Evolutionary conservation across 2,113 vertebrate genomes (phyloP), one percentile per base, ranked within the genome.

Genomic region (Cnemophilus loriae): DNA sequence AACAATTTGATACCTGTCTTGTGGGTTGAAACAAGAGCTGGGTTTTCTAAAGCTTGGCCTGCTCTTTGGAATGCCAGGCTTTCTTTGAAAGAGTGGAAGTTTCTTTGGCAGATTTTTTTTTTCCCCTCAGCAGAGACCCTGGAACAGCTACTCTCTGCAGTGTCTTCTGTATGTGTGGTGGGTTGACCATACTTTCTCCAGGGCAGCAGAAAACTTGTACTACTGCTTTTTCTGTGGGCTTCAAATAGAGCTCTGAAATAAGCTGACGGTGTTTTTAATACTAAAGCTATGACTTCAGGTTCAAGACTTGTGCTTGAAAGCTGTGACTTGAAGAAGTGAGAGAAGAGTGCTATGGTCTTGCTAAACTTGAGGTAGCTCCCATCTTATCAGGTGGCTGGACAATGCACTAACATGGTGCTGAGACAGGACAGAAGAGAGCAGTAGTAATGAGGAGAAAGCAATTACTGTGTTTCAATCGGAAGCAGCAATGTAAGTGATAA

Each of bases 401-500:
- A 42, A 8, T 17, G 13, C 8, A 5, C 16, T 49, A 9, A 41
- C 16, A 15, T 13, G 5, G 6, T 63, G 22, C 74, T 64, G 56
- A 42, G 52, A 26, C 21, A 30, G 32, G 81, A 1, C 39, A 47
- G 49, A 60, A 26, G 60, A 64, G 27, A 47, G 10, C 15, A 6
- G 47, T 33, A 52, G 21, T 37, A 37, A 73, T 0, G 8, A n/a
- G 32, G 42, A 50, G 27, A 27, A 53, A 64, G 3, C 32, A 78
- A 15, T 55, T 87, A 7, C 23, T 78, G 0, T 10, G 7, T 55
- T 89, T 75, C 8, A 46, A 3, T 33, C 0, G 0, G 61, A 63
- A 92, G 16, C 17, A 75, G 49, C 17, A 50, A 3, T 13, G 19
- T 46, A 53, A 47, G 20, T 65, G 49, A 16, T 47, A 47, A 57